phyloP scores from a whole-genome alignment of 2,888 invertebrate species.

The Sphaerophoria taeniata region DNA sequence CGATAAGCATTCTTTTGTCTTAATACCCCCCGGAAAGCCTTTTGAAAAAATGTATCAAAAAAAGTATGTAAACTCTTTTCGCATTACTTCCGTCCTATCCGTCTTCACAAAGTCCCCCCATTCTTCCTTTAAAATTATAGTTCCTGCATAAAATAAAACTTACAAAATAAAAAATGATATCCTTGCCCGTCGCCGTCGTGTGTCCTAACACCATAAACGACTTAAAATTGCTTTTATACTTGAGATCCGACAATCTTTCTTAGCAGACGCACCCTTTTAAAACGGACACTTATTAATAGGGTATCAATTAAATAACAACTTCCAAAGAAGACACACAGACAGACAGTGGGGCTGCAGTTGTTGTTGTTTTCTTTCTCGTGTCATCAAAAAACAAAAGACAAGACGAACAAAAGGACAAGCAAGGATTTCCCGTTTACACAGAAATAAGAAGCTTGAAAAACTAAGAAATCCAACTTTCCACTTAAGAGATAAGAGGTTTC shows the following conservation, averaged over 20 bases:
- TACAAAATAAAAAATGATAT: slow-evolving; percentile 39
- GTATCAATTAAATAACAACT: slow-evolving; percentile 66
- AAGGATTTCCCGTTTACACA: slow-evolving; percentile 37
- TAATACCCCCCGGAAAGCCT: slow-evolving; percentile 1
- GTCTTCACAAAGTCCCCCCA: slow-evolving; percentile 3
- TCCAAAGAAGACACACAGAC: slow-evolving; percentile 4
- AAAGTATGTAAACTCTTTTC: slow-evolving; percentile 3
- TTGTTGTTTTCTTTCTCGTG: neutral
- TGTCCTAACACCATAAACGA: slow-evolving; percentile 56
- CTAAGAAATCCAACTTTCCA: slow-evolving; percentile 32
- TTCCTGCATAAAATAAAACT: too few species aligned
- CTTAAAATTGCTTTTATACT: slow-evolving; percentile 48
- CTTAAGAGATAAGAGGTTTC: neutral
- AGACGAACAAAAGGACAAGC: slow-evolving; percentile 53
- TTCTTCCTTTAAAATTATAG: neutral
- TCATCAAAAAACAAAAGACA: slow-evolving; percentile 34
- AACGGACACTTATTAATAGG: slow-evolving; percentile 46
- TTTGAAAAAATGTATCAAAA: neutral
- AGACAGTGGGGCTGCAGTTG: neutral
- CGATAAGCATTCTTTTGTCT: neutral
- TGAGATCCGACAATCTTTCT: neutral
- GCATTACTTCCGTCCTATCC: neutral
- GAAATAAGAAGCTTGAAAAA: slow-evolving; percentile 1
- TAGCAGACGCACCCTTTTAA: neutral
- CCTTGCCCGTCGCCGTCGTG: slow-evolving; percentile 43